A percentile compares a stretch with the other conserved stretches of the same genome.
These are phyloP conservation scores for Sinosuthora webbiana DNA, from an alignment of 2,113 vertebrate species.

Conservation along the genomic window DNA sequence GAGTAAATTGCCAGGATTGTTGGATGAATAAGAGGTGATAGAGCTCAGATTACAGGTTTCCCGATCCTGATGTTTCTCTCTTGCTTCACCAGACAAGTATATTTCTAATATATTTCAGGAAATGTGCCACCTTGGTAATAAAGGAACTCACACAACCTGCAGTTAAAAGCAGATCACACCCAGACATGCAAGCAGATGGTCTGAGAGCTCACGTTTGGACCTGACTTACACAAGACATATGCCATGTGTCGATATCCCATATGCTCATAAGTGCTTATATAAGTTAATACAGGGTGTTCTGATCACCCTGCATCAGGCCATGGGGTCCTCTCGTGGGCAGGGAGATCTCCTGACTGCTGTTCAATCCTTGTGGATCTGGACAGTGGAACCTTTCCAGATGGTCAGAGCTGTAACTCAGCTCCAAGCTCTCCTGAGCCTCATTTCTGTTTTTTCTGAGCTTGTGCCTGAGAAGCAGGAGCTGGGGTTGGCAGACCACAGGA, in stretches of 20 bases:
- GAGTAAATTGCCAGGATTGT: not conserved
- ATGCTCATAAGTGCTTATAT: fast-evolving
- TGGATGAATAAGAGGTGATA: not conserved
- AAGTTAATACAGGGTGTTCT: not conserved
- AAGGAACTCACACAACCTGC: not conserved
- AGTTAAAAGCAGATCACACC: not conserved
- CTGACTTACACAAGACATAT: not conserved
- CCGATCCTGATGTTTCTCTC: not conserved
- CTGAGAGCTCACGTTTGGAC: not conserved
- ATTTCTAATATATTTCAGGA: not conserved
- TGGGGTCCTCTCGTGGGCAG: not conserved
- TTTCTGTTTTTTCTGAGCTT: not conserved
- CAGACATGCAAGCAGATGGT: not conserved
- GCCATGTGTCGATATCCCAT: not conserved
- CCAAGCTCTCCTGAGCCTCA: not conserved
- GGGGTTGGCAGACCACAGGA: not conserved
- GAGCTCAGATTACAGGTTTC: not conserved
- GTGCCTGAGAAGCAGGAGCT: not conserved
- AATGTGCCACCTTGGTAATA: not conserved
- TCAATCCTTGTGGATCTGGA: not conserved
- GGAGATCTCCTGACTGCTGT: not conserved
- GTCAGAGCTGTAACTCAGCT: not conserved
- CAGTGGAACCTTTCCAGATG: not conserved
- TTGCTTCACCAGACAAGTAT: not conserved
- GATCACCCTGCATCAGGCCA: not conserved